Percentiles rank a stretch among this genome's conserved stretches.
phyloP scores from a whole-genome alignment of 2,113 vertebrate species.

The Dermatemys mawii region DNA sequence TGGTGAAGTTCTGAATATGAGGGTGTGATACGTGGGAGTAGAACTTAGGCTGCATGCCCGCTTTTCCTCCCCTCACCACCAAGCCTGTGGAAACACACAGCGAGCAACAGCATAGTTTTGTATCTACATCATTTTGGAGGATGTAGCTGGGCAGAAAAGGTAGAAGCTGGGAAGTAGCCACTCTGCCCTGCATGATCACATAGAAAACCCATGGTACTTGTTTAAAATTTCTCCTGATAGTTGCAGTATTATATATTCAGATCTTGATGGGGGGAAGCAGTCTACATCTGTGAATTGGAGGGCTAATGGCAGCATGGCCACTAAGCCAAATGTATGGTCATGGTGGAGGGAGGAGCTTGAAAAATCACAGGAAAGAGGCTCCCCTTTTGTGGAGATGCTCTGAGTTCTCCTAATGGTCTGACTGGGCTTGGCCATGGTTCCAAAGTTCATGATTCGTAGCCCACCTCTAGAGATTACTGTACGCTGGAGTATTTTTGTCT shows the following conservation, averaged over 20 bases:
- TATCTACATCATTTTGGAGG: background rate
- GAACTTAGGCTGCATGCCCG: fast-evolving
- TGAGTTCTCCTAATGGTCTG: background rate
- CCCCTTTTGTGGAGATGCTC: background rate
- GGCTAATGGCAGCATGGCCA: background rate
- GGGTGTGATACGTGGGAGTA: background rate
- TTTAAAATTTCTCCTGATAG: background rate
- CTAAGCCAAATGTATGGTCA: background rate
- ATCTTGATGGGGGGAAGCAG: background rate
- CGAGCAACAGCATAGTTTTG: background rate
- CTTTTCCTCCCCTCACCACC: background rate
- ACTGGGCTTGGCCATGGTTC: background rate
- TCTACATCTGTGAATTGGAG: background rate
- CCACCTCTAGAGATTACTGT: background rate
- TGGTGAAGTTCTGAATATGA: background rate
- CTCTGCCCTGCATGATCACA: background rate
- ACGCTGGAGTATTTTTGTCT: background rate
- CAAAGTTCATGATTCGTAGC: background rate
- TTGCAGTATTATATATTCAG: background rate
- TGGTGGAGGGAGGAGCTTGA: background rate
- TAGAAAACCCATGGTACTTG: background rate
- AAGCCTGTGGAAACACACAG: background rate
- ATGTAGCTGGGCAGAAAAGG: background rate
- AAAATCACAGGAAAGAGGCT: background rate
- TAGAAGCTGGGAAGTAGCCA: background rate